Evolutionary conservation across 2,113 vertebrate species (phyloP).

Genomic region (Montifringilla adamsi): DNA sequence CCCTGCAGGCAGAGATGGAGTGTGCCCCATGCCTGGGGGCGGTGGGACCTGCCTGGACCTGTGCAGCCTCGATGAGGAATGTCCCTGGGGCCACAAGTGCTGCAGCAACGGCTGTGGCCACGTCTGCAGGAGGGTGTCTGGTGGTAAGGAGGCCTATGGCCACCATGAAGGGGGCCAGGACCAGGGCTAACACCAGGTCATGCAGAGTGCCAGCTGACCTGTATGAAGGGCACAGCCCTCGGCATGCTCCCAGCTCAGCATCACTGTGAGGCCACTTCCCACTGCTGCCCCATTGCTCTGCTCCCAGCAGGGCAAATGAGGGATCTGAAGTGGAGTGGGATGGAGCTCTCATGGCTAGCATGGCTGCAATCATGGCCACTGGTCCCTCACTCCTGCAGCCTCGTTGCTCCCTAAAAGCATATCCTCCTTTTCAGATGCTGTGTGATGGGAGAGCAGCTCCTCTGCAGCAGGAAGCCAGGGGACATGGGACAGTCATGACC

Average conservation of each 20-base stretch:
- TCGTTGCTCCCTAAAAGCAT: neutral
- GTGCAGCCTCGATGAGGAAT: neutral
- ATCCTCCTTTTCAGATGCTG: neutral
- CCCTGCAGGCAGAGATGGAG: neutral
- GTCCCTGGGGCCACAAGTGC: constrained; percentile 10
- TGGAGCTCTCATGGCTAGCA: neutral
- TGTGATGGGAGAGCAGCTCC: neutral
- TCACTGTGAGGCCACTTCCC: rapidly evolving
- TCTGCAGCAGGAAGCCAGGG: neutral
- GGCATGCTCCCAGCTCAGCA: neutral
- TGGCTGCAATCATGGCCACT: rapidly evolving
- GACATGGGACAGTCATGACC: rapidly evolving
- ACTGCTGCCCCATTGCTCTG: neutral
- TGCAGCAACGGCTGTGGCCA: neutral
- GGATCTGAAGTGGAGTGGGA: rapidly evolving
- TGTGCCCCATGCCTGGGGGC: rapidly evolving
- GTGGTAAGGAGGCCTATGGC: neutral
- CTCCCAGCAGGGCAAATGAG: neutral
- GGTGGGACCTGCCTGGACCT: neutral
- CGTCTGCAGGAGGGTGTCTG: rapidly evolving
- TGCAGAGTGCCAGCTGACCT: neutral
- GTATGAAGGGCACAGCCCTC: neutral
- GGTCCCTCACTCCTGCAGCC: rapidly evolving
- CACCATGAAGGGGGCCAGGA: rapidly evolving
- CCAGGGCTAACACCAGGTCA: neutral